Evolutionary conservation across 2,113 vertebrate species (phyloP).

Genomic region (Dunckerocampus dactyliophorus): DNA sequence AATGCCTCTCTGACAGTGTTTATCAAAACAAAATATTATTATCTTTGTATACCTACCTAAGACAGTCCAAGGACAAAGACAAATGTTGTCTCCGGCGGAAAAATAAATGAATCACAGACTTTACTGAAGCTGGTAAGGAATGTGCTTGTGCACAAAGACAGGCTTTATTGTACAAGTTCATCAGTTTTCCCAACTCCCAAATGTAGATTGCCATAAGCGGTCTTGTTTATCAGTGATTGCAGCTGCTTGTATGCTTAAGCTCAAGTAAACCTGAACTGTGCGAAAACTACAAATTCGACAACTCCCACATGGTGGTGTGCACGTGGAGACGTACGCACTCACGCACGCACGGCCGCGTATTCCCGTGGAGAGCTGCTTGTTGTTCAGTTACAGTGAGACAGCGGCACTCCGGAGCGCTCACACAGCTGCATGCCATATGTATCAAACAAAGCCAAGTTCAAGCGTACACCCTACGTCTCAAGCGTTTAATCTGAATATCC

Average conservation of each 20-base stretch:
- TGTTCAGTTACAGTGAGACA: constrained; percentile 48
- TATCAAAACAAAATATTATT: too few relatives aligned
- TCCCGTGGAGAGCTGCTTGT: constrained; percentile 38
- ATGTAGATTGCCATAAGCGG: not conserved
- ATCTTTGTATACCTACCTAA: not conserved
- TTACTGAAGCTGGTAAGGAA: not conserved
- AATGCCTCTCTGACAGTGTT: too few relatives aligned
- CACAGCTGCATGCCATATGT: constrained; percentile 65
- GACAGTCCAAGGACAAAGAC: not conserved
- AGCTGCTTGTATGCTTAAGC: not conserved
- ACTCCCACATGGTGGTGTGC: constrained; percentile 23
- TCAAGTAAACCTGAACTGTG: not conserved
- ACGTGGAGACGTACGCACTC: constrained; percentile 11
- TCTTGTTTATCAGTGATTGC: not conserved
- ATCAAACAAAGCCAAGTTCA: constrained; percentile 53
- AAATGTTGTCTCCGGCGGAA: too few relatives aligned
- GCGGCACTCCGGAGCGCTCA: constrained; percentile 32
- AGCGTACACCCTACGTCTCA: constrained; percentile 47
- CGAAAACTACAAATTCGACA: constrained; percentile 3
- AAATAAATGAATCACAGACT: not conserved
- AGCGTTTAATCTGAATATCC: constrained; percentile 67
- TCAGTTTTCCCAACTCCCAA: not conserved
- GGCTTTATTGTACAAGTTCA: not conserved
- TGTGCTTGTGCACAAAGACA: not conserved
- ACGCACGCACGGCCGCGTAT: not conserved